Evolutionary conservation across 2,888 invertebrate species (phyloP).

Genomic region (Ectemnius continuus): DNA sequence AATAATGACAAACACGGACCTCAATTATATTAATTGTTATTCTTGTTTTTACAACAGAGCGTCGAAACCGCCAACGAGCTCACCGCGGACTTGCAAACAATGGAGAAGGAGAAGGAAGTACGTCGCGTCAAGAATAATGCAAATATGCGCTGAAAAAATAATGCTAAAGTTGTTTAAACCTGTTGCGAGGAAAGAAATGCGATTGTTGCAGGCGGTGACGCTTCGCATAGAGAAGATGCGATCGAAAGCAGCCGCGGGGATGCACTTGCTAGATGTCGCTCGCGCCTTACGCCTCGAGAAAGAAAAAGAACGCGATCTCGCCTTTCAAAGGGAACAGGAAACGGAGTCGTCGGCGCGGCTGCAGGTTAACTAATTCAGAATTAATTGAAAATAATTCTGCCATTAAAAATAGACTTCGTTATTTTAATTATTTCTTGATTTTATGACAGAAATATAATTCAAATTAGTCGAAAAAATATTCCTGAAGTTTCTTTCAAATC

Average conservation of each 20-base stretch:
- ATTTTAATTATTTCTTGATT: no score
- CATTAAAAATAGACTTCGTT: no score
- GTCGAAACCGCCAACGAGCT: conserved; percentile 88
- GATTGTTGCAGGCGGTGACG: conserved; percentile 45
- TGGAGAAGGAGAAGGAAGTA: conserved; percentile 87
- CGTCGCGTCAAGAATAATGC: neutral
- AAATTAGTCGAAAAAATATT: no score
- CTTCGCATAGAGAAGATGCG: conserved; percentile 70
- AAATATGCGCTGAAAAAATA: neutral
- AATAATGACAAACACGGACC: neutral
- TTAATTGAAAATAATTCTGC: neutral
- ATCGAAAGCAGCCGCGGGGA: conserved; percentile 62
- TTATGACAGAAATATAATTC: no score
- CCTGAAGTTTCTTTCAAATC: no score
- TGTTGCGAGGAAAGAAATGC: neutral
- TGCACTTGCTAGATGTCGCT: conserved; percentile 70
- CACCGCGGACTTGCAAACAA: conserved; percentile 89
- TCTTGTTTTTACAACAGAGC: conserved; percentile 66
- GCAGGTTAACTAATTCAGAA: conserved; percentile 52
- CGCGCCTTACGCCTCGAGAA: conserved; percentile 80
- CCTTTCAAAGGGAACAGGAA: conserved; percentile 81
- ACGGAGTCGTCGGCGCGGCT: conserved; percentile 68
- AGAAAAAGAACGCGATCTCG: conserved; percentile 81
- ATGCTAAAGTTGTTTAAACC: neutral
- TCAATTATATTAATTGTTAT: conserved; percentile 41